These are phyloP conservation scores for Stramonita haemastoma DNA, from an alignment of 2,888 invertebrate species.

Conservation along the genomic window DNA sequence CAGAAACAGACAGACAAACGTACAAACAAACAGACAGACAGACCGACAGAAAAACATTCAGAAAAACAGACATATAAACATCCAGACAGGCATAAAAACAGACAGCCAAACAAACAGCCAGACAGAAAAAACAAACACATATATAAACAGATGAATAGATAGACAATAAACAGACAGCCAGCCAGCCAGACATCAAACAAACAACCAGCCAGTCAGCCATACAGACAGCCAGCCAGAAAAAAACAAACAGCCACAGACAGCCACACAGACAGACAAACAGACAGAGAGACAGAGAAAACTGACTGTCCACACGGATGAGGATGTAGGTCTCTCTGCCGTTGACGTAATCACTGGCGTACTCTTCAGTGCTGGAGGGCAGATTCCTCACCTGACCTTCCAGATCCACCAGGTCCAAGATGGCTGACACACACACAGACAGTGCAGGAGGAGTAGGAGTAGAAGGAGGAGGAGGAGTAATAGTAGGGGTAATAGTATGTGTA, in stretches of 20 bases:
- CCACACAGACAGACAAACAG: neutral
- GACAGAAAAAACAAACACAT: no score
- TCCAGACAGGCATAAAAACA: no score
- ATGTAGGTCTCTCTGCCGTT: conserved; percentile 66
- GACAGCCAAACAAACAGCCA: no score
- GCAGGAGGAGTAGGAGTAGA: no score
- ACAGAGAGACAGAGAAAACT: conserved; percentile 41
- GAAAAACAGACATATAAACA: no score
- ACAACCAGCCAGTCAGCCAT: neutral
- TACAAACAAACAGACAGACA: no score
- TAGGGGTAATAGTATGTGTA: no score
- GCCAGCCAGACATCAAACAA: neutral
- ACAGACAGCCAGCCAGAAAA: neutral
- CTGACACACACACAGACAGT: conserved; percentile 46
- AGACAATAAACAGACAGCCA: no score
- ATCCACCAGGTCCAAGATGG: conserved; percentile 66
- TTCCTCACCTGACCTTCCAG: conserved; percentile 69
- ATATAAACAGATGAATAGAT: no score
- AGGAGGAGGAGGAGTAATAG: no score
- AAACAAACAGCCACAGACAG: neutral
- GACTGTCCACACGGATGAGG: conserved; percentile 69
- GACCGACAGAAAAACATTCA: no score
- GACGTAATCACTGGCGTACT: conserved; percentile 68
- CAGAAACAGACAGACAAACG: no score
- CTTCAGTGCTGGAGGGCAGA: conserved; percentile 59